Conservation (phyloP, 1,140 invertebrate genomes). For the Choristoneura fumiferana region DNA sequence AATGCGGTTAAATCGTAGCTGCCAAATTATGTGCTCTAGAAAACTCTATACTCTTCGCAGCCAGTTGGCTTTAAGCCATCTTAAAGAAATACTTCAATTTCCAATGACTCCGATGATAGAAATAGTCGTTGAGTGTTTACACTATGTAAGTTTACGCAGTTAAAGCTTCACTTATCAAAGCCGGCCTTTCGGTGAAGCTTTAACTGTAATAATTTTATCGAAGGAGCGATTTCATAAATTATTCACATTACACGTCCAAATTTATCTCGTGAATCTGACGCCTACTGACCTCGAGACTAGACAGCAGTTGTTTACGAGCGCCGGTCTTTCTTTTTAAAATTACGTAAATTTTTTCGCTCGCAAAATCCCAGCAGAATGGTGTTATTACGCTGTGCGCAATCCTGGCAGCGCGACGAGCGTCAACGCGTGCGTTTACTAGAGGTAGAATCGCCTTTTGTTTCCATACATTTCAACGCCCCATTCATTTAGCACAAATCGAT, state of each 20-base stretch:
- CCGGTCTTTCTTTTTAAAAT: constrained; percentile 18
- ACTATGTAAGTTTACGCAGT: no score
- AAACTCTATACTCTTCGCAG: neutral
- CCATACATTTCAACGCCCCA: neutral
- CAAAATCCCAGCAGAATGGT: constrained; percentile 12
- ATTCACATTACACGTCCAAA: constrained; percentile 11
- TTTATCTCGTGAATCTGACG: neutral
- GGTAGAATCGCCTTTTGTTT: constrained; percentile 12
- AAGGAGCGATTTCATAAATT: constrained; percentile 1
- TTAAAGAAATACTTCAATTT: constrained; percentile 1
- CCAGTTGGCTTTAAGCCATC: constrained; percentile 1
- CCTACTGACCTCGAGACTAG: constrained; percentile 13
- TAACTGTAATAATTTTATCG: neutral
- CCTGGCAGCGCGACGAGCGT: neutral
- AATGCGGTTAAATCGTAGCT: neutral
- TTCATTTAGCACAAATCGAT: constrained; percentile 14
- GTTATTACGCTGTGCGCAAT: neutral
- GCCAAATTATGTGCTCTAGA: constrained; percentile 5
- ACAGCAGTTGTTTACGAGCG: constrained; percentile 11
- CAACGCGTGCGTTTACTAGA: neutral
- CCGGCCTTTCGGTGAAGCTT: no score
- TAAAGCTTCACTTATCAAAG: no score
- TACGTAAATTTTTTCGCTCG: constrained; percentile 13
- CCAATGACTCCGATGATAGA: no score
- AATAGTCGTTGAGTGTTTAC: no score